Evolutionary conservation across 2,888 invertebrate genomes (phyloP).

Genomic region (Escarpia spicata): DNA sequence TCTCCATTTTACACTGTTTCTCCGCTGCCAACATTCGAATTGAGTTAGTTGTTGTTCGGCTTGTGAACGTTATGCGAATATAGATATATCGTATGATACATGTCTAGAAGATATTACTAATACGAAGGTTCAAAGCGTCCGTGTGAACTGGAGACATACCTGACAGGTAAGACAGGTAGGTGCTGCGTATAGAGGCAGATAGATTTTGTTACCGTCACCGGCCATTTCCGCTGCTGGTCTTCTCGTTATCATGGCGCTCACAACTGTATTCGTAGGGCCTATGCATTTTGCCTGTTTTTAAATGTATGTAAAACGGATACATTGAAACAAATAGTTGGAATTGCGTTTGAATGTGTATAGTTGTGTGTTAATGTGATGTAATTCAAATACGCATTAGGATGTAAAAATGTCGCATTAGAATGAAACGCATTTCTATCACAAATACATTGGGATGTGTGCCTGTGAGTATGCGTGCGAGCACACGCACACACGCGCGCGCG

Average conservation of each 20-base stretch:
- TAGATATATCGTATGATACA: not conserved
- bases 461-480: not conserved
- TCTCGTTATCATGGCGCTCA: not conserved
- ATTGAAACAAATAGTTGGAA: not conserved
- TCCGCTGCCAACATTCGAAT: not conserved
- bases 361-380: not conserved
- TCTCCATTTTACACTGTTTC: not conserved
- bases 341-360: not conserved
- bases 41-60: not conserved
- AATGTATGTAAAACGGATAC: not conserved
- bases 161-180: conserved; percentile 4
- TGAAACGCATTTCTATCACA: not conserved
- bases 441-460: not conserved
- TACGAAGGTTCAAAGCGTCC: not conserved
- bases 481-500: not conserved
- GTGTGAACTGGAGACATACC: not conserved
- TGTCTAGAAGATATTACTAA: not conserved
- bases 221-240: not conserved
- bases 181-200: not conserved
- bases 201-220: not conserved
- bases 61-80: not conserved
- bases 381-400: not conserved
- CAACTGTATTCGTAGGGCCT: not conserved
- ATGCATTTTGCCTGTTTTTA: not conserved
- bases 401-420: not conserved